phyloP scores from a whole-genome alignment of 2,888 invertebrate species.

The Lasioglossum lativentre region DNA sequence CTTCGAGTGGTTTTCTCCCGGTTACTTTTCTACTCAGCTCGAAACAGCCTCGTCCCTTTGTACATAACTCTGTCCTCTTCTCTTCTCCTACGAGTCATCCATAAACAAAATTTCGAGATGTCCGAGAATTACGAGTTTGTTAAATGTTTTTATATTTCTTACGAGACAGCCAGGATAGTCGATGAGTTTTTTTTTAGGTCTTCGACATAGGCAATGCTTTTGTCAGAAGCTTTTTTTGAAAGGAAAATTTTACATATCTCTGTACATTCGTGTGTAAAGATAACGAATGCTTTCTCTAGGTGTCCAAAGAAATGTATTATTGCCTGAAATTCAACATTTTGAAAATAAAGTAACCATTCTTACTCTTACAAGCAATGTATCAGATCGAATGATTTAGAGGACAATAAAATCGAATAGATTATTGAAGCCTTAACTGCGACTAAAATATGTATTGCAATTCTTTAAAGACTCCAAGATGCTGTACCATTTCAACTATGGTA shows the following conservation, averaged over 20 bases:
- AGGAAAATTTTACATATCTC: too few species aligned
- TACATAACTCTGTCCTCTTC: constrained; percentile 32
- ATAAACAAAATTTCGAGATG: constrained; percentile 55
- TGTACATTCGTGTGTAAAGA: too few species aligned
- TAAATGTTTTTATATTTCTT: neutral
- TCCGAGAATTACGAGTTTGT: neutral
- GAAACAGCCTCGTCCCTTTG: constrained; percentile 25
- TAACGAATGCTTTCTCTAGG: too few species aligned
- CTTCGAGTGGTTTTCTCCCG: constrained; percentile 66
- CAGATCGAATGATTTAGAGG: too few species aligned
- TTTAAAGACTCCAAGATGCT: neutral
- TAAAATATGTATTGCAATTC: neutral
- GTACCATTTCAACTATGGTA: neutral
- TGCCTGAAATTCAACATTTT: too few species aligned
- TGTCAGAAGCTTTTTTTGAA: too few species aligned
- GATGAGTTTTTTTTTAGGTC: too few species aligned
- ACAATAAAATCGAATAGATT: too few species aligned
- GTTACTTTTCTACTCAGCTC: constrained; percentile 39
- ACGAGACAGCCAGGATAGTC: neutral
- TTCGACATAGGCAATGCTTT: too few species aligned
- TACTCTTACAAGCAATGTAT: too few species aligned
- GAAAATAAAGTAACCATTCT: too few species aligned
- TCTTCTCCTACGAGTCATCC: constrained; percentile 43
- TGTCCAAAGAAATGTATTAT: too few species aligned
- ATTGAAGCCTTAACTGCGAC: neutral